A percentile compares a stretch with the other conserved stretches of the same genome.
phyloP scores from a whole-genome alignment of 2,888 invertebrate species.

The Drosophila histrio region DNA sequence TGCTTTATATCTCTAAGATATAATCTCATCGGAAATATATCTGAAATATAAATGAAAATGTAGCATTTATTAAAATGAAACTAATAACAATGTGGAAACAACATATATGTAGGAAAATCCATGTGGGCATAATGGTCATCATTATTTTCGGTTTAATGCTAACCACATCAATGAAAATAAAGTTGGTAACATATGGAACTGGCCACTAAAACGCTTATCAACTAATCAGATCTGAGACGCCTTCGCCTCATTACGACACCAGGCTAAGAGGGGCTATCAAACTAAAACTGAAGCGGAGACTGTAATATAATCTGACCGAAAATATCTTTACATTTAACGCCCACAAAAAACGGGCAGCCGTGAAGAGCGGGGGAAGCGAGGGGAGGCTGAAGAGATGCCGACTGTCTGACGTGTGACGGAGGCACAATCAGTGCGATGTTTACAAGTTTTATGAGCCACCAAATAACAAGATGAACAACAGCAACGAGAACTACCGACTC shows the following conservation, averaged over 20 bases:
- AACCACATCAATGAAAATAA: neutral
- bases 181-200: conserved; percentile 6
- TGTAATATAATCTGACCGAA: conserved; percentile 57
- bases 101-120: neutral
- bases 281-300: conserved; percentile 8
- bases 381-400: neutral
- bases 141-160: neutral
- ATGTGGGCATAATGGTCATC: neutral
- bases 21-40: neutral
- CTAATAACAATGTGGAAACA: conserved; percentile 11
- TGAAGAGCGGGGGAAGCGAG: neutral
- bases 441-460: conserved; percentile 76
- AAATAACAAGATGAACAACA: conserved; percentile 66
- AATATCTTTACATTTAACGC: conserved; percentile 53
- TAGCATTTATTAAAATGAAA: neutral
- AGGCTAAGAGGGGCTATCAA: conserved; percentile 25
- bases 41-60: neutral
- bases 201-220: conserved; percentile 54
- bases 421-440: conserved; percentile 71
- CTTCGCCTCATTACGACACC: conserved; percentile 52
- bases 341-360: conserved; percentile 26
- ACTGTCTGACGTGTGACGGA: conserved; percentile 33
- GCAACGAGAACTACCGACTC: conserved; percentile 39
- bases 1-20: too few relatives aligned
- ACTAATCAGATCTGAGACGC: conserved; percentile 55